Evolutionary conservation across 2,797 vertebrate species (phyloP).

Genomic region (Benthosema pterotum): DNA sequence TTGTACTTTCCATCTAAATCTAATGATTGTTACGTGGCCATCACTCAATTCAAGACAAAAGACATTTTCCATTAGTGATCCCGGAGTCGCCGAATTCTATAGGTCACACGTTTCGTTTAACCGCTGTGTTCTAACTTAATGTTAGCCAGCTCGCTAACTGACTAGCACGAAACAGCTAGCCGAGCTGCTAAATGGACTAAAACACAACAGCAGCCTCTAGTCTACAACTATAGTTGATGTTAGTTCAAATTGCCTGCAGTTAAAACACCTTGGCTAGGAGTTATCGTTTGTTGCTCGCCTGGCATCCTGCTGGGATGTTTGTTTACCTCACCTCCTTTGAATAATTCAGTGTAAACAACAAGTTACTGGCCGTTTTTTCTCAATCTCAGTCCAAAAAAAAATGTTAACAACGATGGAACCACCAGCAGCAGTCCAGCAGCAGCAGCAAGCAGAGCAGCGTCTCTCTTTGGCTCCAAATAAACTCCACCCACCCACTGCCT

Average conservation of each 20-base stretch:
- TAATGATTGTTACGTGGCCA: too few species aligned
- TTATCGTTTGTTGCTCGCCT: background rate
- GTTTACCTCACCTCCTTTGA: slow-evolving; percentile 51
- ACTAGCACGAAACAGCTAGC: slow-evolving; percentile 10
- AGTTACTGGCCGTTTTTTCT: slow-evolving; percentile 19
- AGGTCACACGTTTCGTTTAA: too few species aligned
- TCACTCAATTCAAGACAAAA: too few species aligned
- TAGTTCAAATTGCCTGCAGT: too few species aligned
- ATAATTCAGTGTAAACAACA: slow-evolving; percentile 10
- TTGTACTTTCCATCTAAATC: too few species aligned
- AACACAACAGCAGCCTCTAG: too few species aligned
- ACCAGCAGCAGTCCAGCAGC: too few species aligned
- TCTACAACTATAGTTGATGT: background rate
- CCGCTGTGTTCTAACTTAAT: slow-evolving; percentile 5
- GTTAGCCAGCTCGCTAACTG: slow-evolving; percentile 55
- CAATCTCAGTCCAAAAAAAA: slow-evolving; percentile 15
- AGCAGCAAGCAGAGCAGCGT: too few species aligned
- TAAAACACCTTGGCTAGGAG: background rate
- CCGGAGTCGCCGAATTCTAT: too few species aligned
- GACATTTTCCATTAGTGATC: too few species aligned
- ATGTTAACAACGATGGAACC: slow-evolving; percentile 51
- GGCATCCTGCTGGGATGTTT: slow-evolving; percentile 9
- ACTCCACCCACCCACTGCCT: slow-evolving; percentile 73
- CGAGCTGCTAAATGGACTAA: slow-evolving; percentile 27
- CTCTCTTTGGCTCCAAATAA: slow-evolving; percentile 64